Percentiles rank a stretch among this genome's conserved stretches.
Evolutionary conservation across 2,797 vertebrate species (phyloP).

Genomic region (Silurus aristotelis): DNA sequence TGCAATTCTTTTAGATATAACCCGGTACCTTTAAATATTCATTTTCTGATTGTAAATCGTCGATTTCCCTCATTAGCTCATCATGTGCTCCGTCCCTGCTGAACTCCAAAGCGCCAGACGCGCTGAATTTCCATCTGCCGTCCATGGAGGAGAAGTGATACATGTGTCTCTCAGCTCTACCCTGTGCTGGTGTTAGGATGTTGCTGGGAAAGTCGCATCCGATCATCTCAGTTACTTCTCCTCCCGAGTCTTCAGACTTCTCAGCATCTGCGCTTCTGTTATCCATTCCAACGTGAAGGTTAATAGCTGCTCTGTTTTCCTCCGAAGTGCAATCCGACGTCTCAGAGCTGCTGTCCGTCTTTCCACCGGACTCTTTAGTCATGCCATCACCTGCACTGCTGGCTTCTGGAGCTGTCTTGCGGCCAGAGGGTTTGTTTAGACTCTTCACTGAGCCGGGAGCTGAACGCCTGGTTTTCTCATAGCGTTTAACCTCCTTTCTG

Average conservation of each 20-base stretch:
- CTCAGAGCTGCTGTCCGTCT: constrained; percentile 85
- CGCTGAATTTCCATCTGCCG: constrained; percentile 74
- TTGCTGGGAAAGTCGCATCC: constrained; percentile 43
- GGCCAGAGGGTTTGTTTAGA: constrained; percentile 58
- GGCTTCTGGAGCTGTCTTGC: constrained; percentile 72
- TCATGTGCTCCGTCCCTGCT: constrained; percentile 83
- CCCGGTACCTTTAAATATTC: constrained; percentile 92
- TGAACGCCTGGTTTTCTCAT: constrained; percentile 56
- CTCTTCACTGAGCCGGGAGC: constrained; percentile 57
- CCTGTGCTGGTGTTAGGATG: constrained; percentile 50
- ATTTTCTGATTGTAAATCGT: constrained; percentile 94
- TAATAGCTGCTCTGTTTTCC: constrained; percentile 69
- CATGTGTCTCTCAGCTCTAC: constrained; percentile 51
- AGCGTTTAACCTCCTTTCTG: constrained; percentile 64
- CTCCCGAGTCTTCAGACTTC: constrained; percentile 55
- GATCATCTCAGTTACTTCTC: constrained; percentile 37
- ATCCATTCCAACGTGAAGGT: constrained; percentile 71
- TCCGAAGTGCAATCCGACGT: constrained; percentile 77
- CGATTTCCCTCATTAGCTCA: constrained; percentile 85
- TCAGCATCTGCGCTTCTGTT: constrained; percentile 50
- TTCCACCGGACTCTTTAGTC: constrained; percentile 73
- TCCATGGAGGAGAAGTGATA: constrained; percentile 73
- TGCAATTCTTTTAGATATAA: background rate
- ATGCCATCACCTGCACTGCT: constrained; percentile 70
- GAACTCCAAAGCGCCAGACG: constrained; percentile 81